phyloP scores from a whole-genome alignment of 1,140 invertebrate genomes.

The Heliothis subflexa region DNA sequence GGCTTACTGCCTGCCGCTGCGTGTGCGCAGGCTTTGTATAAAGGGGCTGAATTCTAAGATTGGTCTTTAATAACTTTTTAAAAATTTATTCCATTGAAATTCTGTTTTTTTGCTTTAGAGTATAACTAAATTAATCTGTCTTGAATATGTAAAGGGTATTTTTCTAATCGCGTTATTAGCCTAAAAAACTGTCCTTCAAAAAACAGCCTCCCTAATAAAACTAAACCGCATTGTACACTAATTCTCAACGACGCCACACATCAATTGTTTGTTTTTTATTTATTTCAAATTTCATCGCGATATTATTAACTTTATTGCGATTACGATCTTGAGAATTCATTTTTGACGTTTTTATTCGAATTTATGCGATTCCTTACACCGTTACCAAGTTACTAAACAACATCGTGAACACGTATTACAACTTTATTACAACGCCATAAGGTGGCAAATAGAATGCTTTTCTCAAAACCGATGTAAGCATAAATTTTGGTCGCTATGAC shows the following conservation, averaged over 20 bases:
- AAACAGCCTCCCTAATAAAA: constrained; percentile 56
- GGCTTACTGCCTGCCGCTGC: constrained; percentile 28
- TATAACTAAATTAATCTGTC: no score
- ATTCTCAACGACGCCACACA: constrained; percentile 70
- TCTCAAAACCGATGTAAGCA: background rate
- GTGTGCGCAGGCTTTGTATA: background rate
- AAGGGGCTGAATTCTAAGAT: background rate
- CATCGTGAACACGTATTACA: constrained; percentile 9
- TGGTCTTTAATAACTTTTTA: background rate
- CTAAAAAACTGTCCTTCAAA: constrained; percentile 47
- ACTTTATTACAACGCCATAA: constrained; percentile 40
- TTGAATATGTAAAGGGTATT: background rate
- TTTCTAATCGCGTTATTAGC: background rate
- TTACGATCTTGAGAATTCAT: constrained; percentile 84
- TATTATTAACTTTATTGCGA: constrained; percentile 83
- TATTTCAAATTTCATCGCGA: constrained; percentile 82
- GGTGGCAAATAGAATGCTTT: constrained; percentile 43
- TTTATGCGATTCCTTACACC: constrained; percentile 75
- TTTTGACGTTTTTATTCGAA: constrained; percentile 85
- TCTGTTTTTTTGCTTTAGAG: no score
- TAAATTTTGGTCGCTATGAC: constrained; percentile 60
- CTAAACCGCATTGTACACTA: constrained; percentile 66
- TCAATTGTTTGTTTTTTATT: constrained; percentile 77
- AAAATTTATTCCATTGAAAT: no score
- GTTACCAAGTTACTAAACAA: constrained; percentile 50